phyloP scores from a whole-genome alignment of 30 jellyfish, hydroid and myxozoan genomes.

The Haliclystus octoradiatus region DNA sequence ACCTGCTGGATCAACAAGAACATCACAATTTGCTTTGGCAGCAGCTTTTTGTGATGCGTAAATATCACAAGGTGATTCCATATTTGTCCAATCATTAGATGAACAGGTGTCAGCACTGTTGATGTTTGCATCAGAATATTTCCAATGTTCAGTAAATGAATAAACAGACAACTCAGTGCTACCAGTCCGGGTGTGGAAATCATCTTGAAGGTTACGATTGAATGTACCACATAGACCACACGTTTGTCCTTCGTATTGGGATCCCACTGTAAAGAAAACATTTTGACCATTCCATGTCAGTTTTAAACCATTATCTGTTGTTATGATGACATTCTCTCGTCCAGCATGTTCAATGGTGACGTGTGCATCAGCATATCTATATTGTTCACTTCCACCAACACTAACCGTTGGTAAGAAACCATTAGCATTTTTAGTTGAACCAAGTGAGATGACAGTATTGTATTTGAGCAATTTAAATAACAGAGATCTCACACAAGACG shows the following conservation, averaged over 20 bases:
- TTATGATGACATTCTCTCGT: slow-evolving; percentile 51
- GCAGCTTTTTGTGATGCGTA: slow-evolving; percentile 29
- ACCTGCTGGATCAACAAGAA: slow-evolving; percentile 47
- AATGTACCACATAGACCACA: slow-evolving; percentile 99
- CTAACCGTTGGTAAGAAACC: slow-evolving; percentile 54
- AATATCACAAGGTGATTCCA: slow-evolving; percentile 51
- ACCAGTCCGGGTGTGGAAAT: slow-evolving; percentile 89
- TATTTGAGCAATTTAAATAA: slow-evolving; percentile 46
- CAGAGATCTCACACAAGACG: slow-evolving; percentile 76
- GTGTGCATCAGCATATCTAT: slow-evolving; percentile 31
- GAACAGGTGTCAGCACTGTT: slow-evolving; percentile 51
- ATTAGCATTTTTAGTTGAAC: slow-evolving; percentile 11
- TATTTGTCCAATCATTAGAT: slow-evolving; percentile 41
- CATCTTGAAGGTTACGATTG: slow-evolving; percentile 70
- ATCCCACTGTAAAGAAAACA: slow-evolving; percentile 76
- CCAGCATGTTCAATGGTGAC: slow-evolving; percentile 66
- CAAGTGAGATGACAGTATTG: slow-evolving; percentile 38
- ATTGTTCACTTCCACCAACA: slow-evolving; percentile 59
- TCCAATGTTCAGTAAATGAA: slow-evolving; percentile 80
- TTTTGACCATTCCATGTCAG: slow-evolving; percentile 82
- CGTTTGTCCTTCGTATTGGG: slow-evolving; percentile 65
- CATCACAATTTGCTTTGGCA: slow-evolving; percentile 58
- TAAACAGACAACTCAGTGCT: slow-evolving; percentile 54
- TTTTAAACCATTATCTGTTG: slow-evolving; percentile 29
- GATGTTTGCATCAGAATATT: slow-evolving; percentile 53